Conservation (phyloP, 2,797 vertebrate species). For the Pogoniulus pusillus region DNA sequence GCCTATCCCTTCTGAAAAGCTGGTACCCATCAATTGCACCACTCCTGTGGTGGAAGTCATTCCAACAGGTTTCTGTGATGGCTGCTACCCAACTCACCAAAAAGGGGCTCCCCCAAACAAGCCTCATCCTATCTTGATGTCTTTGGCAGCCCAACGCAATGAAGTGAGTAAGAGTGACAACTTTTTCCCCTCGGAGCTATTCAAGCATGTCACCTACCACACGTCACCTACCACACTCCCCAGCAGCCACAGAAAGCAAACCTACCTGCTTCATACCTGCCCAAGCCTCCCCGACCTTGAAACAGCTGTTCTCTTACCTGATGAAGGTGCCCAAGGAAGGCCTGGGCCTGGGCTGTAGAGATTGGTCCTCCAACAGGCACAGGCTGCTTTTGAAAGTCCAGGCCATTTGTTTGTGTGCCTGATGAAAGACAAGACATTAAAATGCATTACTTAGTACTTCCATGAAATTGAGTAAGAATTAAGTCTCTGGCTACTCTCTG, state of each 20-base stretch:
- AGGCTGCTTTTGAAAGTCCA: conserved; percentile 97
- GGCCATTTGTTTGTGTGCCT: conserved; percentile 97
- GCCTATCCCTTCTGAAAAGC: too few species aligned
- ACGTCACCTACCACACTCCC: neutral
- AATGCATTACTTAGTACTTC: neutral
- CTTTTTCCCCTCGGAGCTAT: neutral
- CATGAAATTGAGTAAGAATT: neutral
- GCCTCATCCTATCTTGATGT: neutral
- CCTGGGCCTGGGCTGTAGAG: conserved; percentile 97
- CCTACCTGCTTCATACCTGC: too few species aligned
- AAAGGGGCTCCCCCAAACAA: neutral
- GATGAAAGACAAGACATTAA: conserved; percentile 25
- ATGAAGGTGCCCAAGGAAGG: conserved; percentile 92
- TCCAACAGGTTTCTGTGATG: too few species aligned
- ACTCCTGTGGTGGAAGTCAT: too few species aligned
- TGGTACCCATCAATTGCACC: too few species aligned
- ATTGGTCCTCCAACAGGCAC: conserved; percentile 90
- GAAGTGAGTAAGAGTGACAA: neutral
- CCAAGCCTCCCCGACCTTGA: neutral
- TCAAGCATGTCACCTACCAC: neutral
- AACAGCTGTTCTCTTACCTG: conserved; percentile 83
- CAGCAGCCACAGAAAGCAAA: neutral
- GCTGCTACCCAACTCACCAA: too few species aligned
- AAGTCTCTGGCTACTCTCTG: neutral
- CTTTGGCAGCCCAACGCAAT: neutral